Conservation (phyloP, 2,888 invertebrate species). For the Dyspetes luteomarginatus region DNA sequence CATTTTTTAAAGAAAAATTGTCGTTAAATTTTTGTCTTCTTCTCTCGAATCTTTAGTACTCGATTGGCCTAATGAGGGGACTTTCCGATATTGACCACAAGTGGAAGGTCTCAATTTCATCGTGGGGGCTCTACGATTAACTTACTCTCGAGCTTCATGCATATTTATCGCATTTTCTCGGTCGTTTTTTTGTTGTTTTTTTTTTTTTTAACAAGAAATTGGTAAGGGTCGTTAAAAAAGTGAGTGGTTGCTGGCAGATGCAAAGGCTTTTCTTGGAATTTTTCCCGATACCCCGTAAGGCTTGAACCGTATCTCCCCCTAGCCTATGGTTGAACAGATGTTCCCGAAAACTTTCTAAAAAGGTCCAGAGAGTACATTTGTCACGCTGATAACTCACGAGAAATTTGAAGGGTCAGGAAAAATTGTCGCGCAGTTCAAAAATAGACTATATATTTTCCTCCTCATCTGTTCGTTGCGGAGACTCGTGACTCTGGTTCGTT, state of each 20-base stretch:
- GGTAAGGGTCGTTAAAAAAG: constrained; percentile 58
- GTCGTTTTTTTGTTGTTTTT: constrained; percentile 2
- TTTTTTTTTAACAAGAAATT: constrained; percentile 40
- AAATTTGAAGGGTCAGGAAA: constrained; percentile 59
- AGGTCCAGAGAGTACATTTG: constrained; percentile 69
- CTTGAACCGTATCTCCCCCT: constrained; percentile 22
- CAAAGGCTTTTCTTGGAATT: constrained; percentile 73
- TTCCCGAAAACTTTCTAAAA: constrained; percentile 72
- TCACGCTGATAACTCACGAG: constrained; percentile 73
- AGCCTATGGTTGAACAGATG: constrained; percentile 73
- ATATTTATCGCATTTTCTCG: constrained; percentile 53
- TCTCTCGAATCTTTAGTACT: background rate
- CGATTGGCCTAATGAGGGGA: too few relatives aligned
- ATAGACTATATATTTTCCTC: constrained; percentile 63
- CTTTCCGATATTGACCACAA: background rate
- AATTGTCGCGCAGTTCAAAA: constrained; percentile 48
- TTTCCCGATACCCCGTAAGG: constrained; percentile 63
- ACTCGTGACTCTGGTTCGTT: constrained; percentile 40
- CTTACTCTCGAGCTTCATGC: constrained; percentile 38
- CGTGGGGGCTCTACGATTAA: constrained; percentile 19
- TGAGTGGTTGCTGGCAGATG: constrained; percentile 73
- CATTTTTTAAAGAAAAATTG: too few relatives aligned
- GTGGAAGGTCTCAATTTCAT: constrained; percentile 8
- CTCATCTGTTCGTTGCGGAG: constrained; percentile 8
- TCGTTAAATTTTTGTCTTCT: too few relatives aligned